Evolutionary conservation across 2,113 vertebrate species (phyloP).

Genomic region (Perca schrenkii): DNA sequence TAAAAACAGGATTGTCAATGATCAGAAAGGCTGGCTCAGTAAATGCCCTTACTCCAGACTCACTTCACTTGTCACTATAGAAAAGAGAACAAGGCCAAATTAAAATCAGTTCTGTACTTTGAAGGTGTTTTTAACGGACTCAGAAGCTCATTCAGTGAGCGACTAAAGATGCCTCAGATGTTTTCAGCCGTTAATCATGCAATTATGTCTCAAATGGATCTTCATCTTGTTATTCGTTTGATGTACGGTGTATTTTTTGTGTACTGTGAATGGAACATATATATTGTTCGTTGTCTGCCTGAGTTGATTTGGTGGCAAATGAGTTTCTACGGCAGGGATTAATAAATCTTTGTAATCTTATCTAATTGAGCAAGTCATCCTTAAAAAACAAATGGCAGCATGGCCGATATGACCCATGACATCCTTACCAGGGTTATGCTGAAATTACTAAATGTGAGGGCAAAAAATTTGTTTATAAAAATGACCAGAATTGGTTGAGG

Average conservation of each 20-base stretch:
- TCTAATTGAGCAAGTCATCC: too few species aligned
- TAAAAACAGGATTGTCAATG: not conserved
- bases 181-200: not conserved
- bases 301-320: too few species aligned
- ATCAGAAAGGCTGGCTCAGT: not conserved
- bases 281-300: too few species aligned
- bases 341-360: too few species aligned
- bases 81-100: not conserved
- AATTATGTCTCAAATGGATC: not conserved
- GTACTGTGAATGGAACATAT: too few species aligned
- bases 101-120: not conserved
- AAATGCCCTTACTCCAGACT: not conserved
- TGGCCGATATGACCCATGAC: not conserved
- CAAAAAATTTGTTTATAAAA: not conserved
- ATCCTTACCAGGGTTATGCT: not conserved
- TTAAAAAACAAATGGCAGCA: too few species aligned
- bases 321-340: too few species aligned
- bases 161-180: too few species aligned
- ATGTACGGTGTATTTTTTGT: too few species aligned
- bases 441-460: not conserved
- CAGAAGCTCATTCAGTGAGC: too few species aligned
- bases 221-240: not conserved
- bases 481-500: not conserved
- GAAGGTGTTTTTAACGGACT: not conserved
- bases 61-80: not conserved